Evolutionary conservation across 2,113 vertebrate species (phyloP).

Genomic region (Microcebus murinus): DNA sequence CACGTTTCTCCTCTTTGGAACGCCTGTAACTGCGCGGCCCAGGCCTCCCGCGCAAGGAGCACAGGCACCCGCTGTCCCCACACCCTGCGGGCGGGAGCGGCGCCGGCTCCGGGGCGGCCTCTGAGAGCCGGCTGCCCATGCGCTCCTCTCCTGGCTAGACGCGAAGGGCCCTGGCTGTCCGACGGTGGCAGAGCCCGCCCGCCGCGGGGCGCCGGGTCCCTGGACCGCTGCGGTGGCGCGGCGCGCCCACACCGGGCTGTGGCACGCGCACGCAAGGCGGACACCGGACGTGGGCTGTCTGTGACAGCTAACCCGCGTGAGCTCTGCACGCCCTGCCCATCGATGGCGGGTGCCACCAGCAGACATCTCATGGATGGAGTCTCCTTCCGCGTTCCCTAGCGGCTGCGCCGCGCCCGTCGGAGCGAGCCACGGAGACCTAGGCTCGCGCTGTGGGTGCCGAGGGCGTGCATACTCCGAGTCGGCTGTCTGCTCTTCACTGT

Average conservation of each 20-base stretch:
- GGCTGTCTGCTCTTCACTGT: no score
- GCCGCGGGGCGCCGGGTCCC: no score
- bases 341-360: background rate
- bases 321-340: background rate
- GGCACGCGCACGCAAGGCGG: background rate
- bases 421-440: no score
- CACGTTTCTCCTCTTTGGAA: background rate
- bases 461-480: no score
- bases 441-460: no score
- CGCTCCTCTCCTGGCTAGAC: background rate
- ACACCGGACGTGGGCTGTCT: background rate
- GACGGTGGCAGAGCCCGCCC: no score
- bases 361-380: background rate
- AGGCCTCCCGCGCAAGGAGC: background rate
- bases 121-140: no score
- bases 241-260: no score
- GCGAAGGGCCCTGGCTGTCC: background rate
- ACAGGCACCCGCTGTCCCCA: background rate
- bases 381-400: background rate
- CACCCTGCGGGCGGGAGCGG: background rate
- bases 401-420: background rate
- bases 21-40: background rate
- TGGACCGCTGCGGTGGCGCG: no score
- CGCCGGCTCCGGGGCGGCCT: no score
- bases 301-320: background rate